phyloP scores from a whole-genome alignment of 2,888 invertebrate genomes.

The Atethmia centrago region DNA sequence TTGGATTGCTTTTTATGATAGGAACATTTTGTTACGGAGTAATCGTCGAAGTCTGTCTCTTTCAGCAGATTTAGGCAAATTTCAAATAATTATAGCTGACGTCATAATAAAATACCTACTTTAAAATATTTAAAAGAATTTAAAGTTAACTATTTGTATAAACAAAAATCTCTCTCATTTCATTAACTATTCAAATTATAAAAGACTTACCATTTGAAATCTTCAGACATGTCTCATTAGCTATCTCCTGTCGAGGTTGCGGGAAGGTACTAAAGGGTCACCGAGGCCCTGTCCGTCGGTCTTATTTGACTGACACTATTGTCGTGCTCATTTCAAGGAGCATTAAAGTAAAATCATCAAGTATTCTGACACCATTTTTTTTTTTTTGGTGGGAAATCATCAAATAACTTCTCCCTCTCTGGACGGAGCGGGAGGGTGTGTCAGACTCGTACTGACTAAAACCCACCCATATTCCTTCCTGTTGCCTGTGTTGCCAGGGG shows the following conservation, averaged over 20 bases:
- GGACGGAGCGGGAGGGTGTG: no score
- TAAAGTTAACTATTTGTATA: not conserved
- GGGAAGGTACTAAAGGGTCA: no score
- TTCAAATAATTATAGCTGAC: not conserved
- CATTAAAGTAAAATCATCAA: constrained; percentile 13
- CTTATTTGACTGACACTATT: not conserved
- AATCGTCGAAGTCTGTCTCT: not conserved
- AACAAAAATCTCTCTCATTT: not conserved
- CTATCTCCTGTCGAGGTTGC: no score
- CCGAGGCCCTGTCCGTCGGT: no score
- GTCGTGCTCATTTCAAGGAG: constrained; percentile 2
- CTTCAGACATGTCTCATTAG: not conserved
- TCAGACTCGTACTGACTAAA: no score
- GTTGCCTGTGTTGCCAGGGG: no score
- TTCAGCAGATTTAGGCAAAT: not conserved
- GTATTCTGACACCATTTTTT: not conserved
- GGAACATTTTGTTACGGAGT: not conserved
- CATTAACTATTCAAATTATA: not conserved
- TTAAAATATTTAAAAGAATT: not conserved
- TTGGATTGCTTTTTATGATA: not conserved
- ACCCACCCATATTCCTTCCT: no score
- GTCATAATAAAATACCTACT: not conserved
- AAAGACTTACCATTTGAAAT: not conserved
- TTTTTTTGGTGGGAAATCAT: no score
- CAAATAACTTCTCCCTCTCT: no score